Base-by-base conservation (phyloP, 2,888 invertebrate genomes). In the Ochropacha duplaris region DNA sequence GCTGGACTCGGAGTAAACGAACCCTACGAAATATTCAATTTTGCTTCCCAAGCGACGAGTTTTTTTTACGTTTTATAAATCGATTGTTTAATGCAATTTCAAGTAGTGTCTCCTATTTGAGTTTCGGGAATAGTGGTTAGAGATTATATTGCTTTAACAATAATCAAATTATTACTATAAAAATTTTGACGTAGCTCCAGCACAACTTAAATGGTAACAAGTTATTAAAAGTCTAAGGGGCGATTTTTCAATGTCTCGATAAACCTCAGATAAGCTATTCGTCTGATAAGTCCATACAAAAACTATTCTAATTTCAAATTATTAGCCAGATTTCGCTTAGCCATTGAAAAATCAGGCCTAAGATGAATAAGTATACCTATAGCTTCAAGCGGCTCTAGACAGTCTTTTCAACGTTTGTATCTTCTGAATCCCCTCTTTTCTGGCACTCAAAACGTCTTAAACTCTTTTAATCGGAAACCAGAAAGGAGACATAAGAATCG, bases 11-110 rank as follows among this genome's bases (percentile, higher is more conserved):
- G 58, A 63, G 68, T 65, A 61, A 76, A 72, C 70, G 66, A 59
- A 62, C 57, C 61, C 56, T 49, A 44, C 61, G 59, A 56, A 71
- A 69, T 74, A 78, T 76, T 78, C 71, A 71, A 78, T 78, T 78
- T 72, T 57, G 58, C 59, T 50, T 69, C 68, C 72, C 71, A 55
- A 58, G 60, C 61, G 67, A 63, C 62, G 62, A 59, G 64, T 58
- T 58, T 58, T 44, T 69, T 74, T 68, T 56, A 60, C 62, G 68
- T 65, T 69, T 68, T 65, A 66, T 66, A 60, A 65, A 44, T 63
- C 54, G 59, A 61, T 62, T 69, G 61, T 60, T 73, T 64, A 67
- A 68, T 71, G 66, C 61, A 68, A 65, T 66, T 57, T 60, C 59
- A 59, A 44, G 14, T 19, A 44, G 19, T 6, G n/a, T 44, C 19